Base-by-base conservation (phyloP, 2,888 invertebrate species). In the Caenorhabditis parvicauda region DNA sequence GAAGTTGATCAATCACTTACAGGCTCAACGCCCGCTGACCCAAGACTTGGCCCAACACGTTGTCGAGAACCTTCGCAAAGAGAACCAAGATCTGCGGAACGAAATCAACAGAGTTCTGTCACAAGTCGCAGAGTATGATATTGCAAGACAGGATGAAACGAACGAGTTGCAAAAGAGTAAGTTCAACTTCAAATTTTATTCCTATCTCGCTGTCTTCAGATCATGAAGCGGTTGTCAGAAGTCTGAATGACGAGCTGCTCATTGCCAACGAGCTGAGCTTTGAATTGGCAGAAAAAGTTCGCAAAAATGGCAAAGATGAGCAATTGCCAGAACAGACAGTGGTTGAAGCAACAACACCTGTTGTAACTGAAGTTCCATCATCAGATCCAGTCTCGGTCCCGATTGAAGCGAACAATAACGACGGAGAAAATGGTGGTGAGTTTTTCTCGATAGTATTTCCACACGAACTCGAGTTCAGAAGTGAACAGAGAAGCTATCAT, bases 271-370 rank as follows among this genome's bases (percentile, higher is more conserved):
- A 53, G 2, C 49, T 56, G 6, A 54, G 56, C 25, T 38, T 41
- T 9, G 61, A 61, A 22, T 37, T 61, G 21, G 61, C 56, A 42
- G 46, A 7, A 29, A 45, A 57, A 22, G 39, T 57, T 25, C 45
- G 21, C 39, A 14, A 21, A 25, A 9, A 35, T 24, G 43, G 5
- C 37, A 14, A n/a, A 24, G 17, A 14, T 14, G 17, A n/a, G 29
- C 9, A 38, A n/a, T n/a, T n/a, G n/a, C n/a, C n/a, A n/a, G n/a
- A n/a, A n/a, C n/a, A n/a, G n/a, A n/a, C n/a, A n/a, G n/a, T n/a
- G n/a, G n/a, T n/a, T n/a, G n/a, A n/a, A n/a, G n/a, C n/a, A n/a
- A n/a, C n/a, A n/a, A n/a, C n/a, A n/a, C n/a, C n/a, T n/a, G n/a
- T n/a, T n/a, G n/a, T n/a, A n/a, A n/a, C n/a, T n/a, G n/a, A n/a